phyloP scores from a whole-genome alignment of 2,113 vertebrate species.

The Origma solitaria region DNA sequence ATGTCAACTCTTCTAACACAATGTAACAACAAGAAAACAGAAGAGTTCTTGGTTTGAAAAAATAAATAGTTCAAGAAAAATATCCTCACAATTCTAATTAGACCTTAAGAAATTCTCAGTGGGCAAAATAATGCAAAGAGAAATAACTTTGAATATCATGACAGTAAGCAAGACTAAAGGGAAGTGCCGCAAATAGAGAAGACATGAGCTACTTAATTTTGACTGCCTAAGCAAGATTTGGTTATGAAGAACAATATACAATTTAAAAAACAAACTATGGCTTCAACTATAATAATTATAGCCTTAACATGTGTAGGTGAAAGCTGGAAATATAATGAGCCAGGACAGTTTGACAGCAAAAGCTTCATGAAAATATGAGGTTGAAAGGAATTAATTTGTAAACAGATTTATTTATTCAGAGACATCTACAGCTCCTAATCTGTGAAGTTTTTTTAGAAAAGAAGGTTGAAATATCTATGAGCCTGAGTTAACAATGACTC shows the following conservation, averaged over 20 bases:
- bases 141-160: background rate
- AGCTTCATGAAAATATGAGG: background rate
- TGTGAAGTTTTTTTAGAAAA: background rate
- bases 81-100: background rate
- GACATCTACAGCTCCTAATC: background rate
- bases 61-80: background rate
- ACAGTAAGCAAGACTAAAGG: background rate
- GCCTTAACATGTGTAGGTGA: background rate
- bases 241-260: background rate
- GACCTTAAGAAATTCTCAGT: background rate
- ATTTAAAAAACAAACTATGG: background rate
- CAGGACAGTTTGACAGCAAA: background rate
- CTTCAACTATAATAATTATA: background rate
- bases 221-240: background rate
- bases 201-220: background rate
- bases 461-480: background rate
- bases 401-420: conserved; percentile 10
- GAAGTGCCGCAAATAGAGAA: background rate
- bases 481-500: background rate
- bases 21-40: background rate
- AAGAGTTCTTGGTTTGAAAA: background rate
- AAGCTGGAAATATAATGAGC: background rate
- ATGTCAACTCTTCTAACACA: background rate
- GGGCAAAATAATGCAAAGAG: background rate
- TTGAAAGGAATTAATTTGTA: background rate